Percentiles rank a stretch among this genome's conserved stretches.
Evolutionary conservation across 2,797 vertebrate species (phyloP).

Genomic region (Semaprochilodus insignis): DNA sequence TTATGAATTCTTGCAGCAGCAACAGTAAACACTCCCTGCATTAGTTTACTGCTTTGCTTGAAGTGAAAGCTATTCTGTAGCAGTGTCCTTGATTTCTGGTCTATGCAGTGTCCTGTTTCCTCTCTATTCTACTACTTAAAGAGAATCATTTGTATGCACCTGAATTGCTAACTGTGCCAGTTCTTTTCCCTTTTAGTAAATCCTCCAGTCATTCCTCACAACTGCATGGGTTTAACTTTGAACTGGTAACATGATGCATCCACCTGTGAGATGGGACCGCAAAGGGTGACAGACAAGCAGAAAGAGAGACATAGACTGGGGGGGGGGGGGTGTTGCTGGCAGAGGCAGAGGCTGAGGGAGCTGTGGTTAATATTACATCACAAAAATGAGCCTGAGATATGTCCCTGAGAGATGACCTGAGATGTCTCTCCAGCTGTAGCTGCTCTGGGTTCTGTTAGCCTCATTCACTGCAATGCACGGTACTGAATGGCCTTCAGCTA

Average conservation of each 20-base stretch:
- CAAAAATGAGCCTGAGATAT: conserved; percentile 38
- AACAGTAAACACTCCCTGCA: not conserved
- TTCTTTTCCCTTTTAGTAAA: conserved; percentile 38
- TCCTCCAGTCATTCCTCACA: conserved; percentile 13
- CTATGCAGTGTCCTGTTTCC: not conserved
- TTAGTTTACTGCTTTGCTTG: not conserved
- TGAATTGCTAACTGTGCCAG: conserved; percentile 40
- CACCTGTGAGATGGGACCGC: conserved; percentile 16
- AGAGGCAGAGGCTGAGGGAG: conserved; percentile 26
- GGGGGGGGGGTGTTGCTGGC: no score
- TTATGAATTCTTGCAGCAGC: no score
- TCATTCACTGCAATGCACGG: conserved; percentile 24
- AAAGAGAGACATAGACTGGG: conserved; percentile 24
- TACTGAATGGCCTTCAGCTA: conserved; percentile 27
- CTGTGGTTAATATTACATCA: conserved; percentile 62
- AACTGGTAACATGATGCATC: conserved; percentile 44
- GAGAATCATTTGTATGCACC: conserved; percentile 28
- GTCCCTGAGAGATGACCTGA: conserved; percentile 42
- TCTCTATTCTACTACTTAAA: not conserved
- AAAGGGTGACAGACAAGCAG: conserved; percentile 44
- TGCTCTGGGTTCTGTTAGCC: conserved; percentile 28
- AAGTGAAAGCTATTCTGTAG: not conserved
- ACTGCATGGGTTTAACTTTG: conserved; percentile 31
- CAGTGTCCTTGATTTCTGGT: conserved; percentile 19
- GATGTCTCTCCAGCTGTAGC: conserved; percentile 29